Evolutionary conservation across 2,888 invertebrate genomes (phyloP), one percentile per base, ranked within the genome.

Genomic region (Cepaea hortensis): DNA sequence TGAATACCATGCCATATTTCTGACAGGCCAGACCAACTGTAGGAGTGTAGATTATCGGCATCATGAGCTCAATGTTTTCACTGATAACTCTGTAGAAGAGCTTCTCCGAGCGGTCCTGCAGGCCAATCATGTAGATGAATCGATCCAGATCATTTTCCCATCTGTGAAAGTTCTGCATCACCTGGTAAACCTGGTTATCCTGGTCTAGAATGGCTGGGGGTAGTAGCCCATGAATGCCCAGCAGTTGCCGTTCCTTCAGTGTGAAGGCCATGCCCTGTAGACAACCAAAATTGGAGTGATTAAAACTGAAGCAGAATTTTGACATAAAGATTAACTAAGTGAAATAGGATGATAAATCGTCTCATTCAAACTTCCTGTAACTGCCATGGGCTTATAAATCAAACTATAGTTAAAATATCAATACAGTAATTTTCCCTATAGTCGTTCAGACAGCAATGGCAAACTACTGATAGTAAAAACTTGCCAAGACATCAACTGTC

Each of bases 31-130:
- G 95, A 13, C 99, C 99, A 20, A 99, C 99, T 0, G 98, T 98
- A 1, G 99, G 99, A 0, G 99, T 99, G 95, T 99, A 99, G 35
- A 99, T 98, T 88, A 99, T 96, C 0, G 99, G 99, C 98, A 99
- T 98, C 96, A 98, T 96, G 87, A 97, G 96, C 80, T 97, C 96
- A 48, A 98, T 97, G 94, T 99, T 96, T 91, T 98, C 97, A n/a
- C 90, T 96, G 76, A 99, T 95, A 82, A 99, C 96, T 61, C 97
- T 96, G 95, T 97, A 99, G 95, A 99, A 99, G 23, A 99, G 95
- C 92, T 97, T 97, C 95, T 99, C 99, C 94, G 99, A 98, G 90
- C 98, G 96, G 93, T 99, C 98, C 88, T 98, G 95, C 9, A 94
- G 90, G n/a, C 92, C 91, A 92, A 93, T 93, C 88, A 94, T 88